A percentile compares a stretch with the other conserved stretches of the same genome.
These are phyloP conservation scores for Smutsia gigantea DNA, from an alignment of 2,797 vertebrate genomes.

Conservation along the genomic window DNA sequence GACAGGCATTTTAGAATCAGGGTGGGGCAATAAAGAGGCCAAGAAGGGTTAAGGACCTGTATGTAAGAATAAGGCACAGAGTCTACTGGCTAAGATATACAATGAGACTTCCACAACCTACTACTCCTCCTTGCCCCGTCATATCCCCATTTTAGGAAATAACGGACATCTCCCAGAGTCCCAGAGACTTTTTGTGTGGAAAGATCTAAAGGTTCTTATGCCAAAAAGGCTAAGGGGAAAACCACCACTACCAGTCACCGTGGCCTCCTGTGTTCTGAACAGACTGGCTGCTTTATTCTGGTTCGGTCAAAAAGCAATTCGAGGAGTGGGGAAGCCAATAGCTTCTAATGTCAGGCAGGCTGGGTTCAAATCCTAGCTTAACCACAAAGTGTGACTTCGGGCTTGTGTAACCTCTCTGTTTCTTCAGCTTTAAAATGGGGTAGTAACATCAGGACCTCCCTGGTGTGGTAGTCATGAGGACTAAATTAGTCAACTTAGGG, in stretches of 20 bases:
- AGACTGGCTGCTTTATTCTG: not conserved
- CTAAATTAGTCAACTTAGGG: not conserved
- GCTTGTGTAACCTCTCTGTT: not conserved
- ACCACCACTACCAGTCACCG: fast-evolving
- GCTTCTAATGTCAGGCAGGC: not conserved
- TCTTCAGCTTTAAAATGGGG: not conserved
- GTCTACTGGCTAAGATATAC: not conserved
- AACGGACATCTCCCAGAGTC: not conserved
- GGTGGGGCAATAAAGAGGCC: not conserved
- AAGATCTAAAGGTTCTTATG: not conserved
- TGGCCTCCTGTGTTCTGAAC: fast-evolving
- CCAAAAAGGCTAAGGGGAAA: not conserved
- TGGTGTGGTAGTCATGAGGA: not conserved
- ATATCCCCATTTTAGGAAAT: not conserved
- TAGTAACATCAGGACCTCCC: not conserved
- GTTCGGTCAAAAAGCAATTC: not conserved
- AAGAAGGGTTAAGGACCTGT: not conserved
- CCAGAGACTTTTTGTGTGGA: not conserved
- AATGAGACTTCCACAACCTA: not conserved
- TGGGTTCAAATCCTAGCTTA: not conserved
- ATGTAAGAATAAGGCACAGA: not conserved
- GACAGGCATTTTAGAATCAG: not conserved
- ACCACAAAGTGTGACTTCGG: not conserved
- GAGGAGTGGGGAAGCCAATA: not conserved
- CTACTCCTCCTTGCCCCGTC: not conserved